A percentile compares a stretch with the other conserved stretches of the same genome.
These are phyloP conservation scores for Brachyrhaphis roseni DNA, from an alignment of 2,797 vertebrate genomes.

Conservation along the genomic window DNA sequence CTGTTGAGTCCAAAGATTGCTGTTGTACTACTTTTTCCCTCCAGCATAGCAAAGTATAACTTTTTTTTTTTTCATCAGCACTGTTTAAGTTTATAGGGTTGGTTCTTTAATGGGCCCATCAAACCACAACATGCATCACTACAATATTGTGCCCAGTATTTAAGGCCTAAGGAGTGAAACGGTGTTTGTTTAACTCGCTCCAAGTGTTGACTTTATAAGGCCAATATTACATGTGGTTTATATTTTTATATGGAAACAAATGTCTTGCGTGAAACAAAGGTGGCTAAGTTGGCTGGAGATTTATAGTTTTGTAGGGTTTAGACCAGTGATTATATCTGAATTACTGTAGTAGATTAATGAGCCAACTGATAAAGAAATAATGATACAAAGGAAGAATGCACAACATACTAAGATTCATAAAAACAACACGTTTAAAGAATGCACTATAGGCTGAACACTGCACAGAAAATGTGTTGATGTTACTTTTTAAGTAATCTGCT, in stretches of 20 bases:
- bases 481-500: not conserved
- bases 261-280: conserved; percentile 23
- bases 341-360: conserved; percentile 15
- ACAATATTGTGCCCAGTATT: conserved; percentile 12
- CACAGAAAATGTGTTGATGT: not conserved
- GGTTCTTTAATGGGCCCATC: conserved; percentile 58
- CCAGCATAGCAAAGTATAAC: conserved; percentile 48
- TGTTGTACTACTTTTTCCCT: conserved; percentile 33
- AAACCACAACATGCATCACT: conserved; percentile 53
- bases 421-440: not conserved
- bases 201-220: conserved; percentile 60
- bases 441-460: not conserved
- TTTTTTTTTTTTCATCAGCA: conserved; percentile 43
- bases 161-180: conserved; percentile 40
- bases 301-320: conserved; percentile 32
- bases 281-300: conserved; percentile 33
- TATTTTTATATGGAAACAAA: conserved; percentile 69
- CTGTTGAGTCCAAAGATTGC: conserved; percentile 33
- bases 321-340: conserved; percentile 24
- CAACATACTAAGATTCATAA: not conserved
- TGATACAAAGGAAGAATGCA: conserved; percentile 28
- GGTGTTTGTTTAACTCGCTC: conserved; percentile 33
- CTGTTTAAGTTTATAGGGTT: conserved; percentile 47
- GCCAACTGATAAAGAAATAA: conserved; percentile 23
- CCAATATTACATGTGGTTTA: conserved; percentile 65